Percentiles rank a stretch among this genome's conserved stretches.
These are phyloP conservation scores for Lochmaea capreae DNA, from an alignment of 2,888 invertebrate genomes.

Conservation along the genomic window DNA sequence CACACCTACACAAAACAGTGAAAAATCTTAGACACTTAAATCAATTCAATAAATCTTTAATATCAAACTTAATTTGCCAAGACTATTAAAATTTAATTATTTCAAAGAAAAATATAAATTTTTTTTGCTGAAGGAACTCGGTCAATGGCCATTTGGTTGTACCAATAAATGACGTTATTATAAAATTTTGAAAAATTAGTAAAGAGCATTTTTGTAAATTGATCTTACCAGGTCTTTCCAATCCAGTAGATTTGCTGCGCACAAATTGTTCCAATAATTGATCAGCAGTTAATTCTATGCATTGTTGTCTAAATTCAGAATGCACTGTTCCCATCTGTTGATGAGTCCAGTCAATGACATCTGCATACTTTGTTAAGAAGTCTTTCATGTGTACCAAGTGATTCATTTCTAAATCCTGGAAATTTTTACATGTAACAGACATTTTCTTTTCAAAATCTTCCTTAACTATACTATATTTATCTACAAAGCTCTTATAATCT, in stretches of 20 bases:
- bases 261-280: constrained; percentile 93
- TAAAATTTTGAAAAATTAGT: no score
- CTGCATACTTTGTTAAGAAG: constrained; percentile 89
- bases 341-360: constrained; percentile 89
- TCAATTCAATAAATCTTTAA: not conserved
- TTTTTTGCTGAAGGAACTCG: no score
- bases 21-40: constrained; percentile 25
- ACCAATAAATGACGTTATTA: no score
- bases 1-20: constrained; percentile 52
- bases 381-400: constrained; percentile 96
- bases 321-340: constrained; percentile 94
- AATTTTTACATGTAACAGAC: constrained; percentile 91
- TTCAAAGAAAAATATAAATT: no score
- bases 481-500: constrained; percentile 90
- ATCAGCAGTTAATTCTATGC: constrained; percentile 91
- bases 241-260: constrained; percentile 90
- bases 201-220: no score
- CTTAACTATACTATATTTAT: constrained; percentile 91
- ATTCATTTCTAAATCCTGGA: constrained; percentile 94
- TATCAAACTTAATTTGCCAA: not conserved
- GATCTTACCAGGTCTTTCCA: constrained; percentile 89
- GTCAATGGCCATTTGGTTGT: no score
- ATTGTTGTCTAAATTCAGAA: constrained; percentile 91
- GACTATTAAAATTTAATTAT: no score
- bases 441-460: constrained; percentile 97